Conservation (phyloP, 2,113 vertebrate species). For the Scolopax mira region DNA sequence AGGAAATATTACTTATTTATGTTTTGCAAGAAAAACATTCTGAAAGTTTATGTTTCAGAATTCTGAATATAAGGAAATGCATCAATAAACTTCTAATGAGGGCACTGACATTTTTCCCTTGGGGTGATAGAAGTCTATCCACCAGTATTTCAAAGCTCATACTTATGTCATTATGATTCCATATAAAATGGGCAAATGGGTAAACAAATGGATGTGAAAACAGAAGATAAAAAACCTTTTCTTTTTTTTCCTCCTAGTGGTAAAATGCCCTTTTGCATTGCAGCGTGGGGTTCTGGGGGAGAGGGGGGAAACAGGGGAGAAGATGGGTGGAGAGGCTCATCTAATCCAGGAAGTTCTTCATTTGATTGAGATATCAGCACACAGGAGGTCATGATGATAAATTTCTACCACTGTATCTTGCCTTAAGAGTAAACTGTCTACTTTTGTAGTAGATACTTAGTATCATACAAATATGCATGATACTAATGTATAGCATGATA, state of each 20-base stretch:
- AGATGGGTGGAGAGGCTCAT: not conserved
- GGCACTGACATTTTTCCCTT: not conserved
- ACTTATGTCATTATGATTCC: not conserved
- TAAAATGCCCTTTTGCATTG: not conserved
- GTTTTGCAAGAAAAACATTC: slow-evolving; percentile 35
- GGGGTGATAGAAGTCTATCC: not conserved
- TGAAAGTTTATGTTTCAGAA: slow-evolving; percentile 25
- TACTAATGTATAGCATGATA: no score
- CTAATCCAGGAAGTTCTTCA: not conserved
- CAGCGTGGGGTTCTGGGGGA: not conserved
- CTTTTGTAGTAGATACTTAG: no score
- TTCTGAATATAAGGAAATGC: slow-evolving; percentile 10
- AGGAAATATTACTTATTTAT: slow-evolving; percentile 55
- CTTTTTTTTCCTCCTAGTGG: not conserved
- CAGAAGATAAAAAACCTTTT: not conserved
- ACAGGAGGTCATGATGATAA: not conserved
- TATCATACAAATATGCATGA: no score
- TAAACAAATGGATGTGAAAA: not conserved
- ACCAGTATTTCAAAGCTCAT: not conserved
- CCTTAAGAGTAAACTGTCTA: not conserved
- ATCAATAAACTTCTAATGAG: slow-evolving; percentile 35
- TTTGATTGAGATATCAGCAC: not conserved
- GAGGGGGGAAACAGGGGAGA: not conserved
- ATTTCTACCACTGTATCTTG: not conserved
- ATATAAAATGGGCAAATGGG: not conserved